Evolutionary conservation across 2,888 invertebrate species (phyloP), one percentile per base, ranked within the genome.

Genomic region (Trichogramma evanescens): DNA sequence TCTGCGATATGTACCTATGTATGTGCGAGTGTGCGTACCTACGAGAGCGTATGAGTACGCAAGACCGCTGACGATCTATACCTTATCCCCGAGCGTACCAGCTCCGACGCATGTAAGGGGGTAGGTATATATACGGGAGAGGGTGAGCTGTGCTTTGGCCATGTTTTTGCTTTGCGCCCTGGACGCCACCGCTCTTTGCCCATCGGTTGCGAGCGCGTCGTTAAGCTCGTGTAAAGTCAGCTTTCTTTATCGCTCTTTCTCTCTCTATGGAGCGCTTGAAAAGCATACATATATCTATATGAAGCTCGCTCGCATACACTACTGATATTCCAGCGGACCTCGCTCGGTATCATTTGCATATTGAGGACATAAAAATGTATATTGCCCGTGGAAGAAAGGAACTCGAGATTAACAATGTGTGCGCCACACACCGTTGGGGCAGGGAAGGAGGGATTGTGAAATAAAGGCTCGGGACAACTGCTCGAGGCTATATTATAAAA

Each of bases 291-390:
- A 26, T 26, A 26, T 26, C 26, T 26, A 26, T 26, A 26, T 26
- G 26, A 26, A 26, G 26, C 60, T 66, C 63, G 58, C 62, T 63
- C 64, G 59, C 49, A 39, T 52, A 38, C 48, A 45, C 58, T 58
- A 56, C 53, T 43, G 55, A 42, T 54, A 57, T 54, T 59, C 66
- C 61, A 50, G 59, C 63, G n/a, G 49, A 39, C 56, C 7, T 50
- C n/a, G 5, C 50, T 39, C 13, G 8, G 44, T 49, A 54, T 61
- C 63, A 56, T 64, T 64, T 64, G 64, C 64, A 64, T 62, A 62
- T 62, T 64, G 56, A 64, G 64, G 48, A 57, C 64, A 62, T 62
- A 64, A 64, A 64, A 64, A 62, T 64, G 64, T 53, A 64, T 62
- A 64, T 64, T 59, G 57, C 59, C 59, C 62, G 59, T 62, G 59